Evolutionary conservation across 2,888 invertebrate species (phyloP).

Genomic region (Lathronympha strigana): DNA sequence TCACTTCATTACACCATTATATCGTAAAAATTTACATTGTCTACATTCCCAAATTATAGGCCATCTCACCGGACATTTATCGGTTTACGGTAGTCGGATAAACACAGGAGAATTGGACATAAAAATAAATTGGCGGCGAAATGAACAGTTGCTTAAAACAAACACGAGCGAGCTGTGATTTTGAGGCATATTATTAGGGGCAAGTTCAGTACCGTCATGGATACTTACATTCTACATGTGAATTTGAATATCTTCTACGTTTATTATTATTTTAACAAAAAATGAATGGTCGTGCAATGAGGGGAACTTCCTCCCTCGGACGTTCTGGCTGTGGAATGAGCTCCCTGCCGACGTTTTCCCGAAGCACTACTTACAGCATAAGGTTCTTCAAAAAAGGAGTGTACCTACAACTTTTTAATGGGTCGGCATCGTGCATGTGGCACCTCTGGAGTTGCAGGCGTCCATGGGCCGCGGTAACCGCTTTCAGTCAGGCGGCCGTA

Average conservation of each 20-base stretch:
- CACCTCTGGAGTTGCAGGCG: too few species aligned
- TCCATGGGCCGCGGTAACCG: too few species aligned
- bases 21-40: slow-evolving; percentile 76
- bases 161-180: slow-evolving; percentile 54
- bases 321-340: too few species aligned
- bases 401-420: too few species aligned
- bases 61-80: slow-evolving; percentile 48
- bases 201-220: slow-evolving; percentile 1
- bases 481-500: too few species aligned
- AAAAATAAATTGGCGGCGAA: slow-evolving; percentile 69
- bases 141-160: slow-evolving; percentile 60
- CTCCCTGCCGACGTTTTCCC: too few species aligned
- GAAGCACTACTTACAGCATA: too few species aligned
- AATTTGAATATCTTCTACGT: not conserved
- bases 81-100: slow-evolving; percentile 46
- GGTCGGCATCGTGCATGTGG: too few species aligned
- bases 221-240: not conserved
- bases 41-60: slow-evolving; percentile 60
- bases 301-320: too few species aligned
- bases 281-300: too few species aligned
- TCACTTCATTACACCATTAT: slow-evolving; percentile 49
- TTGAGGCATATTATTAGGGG: slow-evolving; percentile 54
- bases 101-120: slow-evolving; percentile 54
- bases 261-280: too few species aligned
- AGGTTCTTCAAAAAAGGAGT: too few species aligned